Base-by-base conservation (phyloP, 1,140 invertebrate genomes). In the Linepithema humile region DNA sequence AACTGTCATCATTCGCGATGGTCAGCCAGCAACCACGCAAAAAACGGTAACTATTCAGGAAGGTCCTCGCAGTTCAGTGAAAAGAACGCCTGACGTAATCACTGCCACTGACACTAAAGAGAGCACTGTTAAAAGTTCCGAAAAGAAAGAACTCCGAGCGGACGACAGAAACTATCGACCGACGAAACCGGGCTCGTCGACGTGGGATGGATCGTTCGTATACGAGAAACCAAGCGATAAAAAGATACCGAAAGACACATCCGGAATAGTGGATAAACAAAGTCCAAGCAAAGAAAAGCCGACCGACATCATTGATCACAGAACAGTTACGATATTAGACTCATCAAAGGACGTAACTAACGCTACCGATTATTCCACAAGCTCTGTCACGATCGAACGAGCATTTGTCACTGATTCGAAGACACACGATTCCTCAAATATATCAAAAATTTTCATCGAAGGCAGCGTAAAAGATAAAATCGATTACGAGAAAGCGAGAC, bases 1-100 rank as follows among this genome's bases (percentile, higher is more conserved):
- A 32, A 92, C 91, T 0, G 83, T 93, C 0, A 88, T 93, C 9
- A 84, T 91, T 10, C 90, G 82, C 17, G 88, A 94, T 69, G 92
- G 92, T 0, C 90, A 91, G 23, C 92, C 92, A 6, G 55, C 87
- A 6, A 90, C 73, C 20, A 75, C 64, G n/a, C 65, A 65, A 12
- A 87, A 87, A 26, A 69, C 65, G 0, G 57, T 78, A 9, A 85
- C 69, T 48, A 83, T 86, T 83, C 26, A 91, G 70, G 85, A 75
- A 5, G 1, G 32, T 26, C 3, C 55, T 1, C 85, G 53, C 23
- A 75, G 45, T n/a, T 67, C 32, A 0, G 57, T 32, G n/a, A 89
- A 74, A 23, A 85, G 83, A 60, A 10, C 26, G 0, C 4, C 26
- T 29, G 57, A 72, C 15, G 70, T 59, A 50, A 75, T 64, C 15